Evolutionary conservation across 1,140 invertebrate species (phyloP).

Genomic region (Aphaenogaster ashmeadi): DNA sequence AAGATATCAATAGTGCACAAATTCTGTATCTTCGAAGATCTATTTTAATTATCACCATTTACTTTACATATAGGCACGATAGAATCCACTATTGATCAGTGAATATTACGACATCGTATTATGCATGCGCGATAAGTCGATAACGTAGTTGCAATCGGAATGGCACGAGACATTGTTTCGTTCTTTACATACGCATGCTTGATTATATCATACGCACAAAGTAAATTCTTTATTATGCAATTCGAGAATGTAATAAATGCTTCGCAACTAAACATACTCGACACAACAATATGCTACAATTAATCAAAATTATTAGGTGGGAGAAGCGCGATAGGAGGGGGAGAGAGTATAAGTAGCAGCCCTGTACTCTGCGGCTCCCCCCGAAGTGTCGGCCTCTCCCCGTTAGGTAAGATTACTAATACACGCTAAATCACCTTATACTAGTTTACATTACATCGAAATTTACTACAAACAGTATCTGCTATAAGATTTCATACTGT

Average conservation of each 20-base stretch:
- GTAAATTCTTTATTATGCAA: not conserved
- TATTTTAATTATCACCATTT: constrained; percentile 19
- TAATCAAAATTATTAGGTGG: constrained; percentile 84
- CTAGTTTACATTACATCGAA: constrained; percentile 15
- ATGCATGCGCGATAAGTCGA: constrained; percentile 69
- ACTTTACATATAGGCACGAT: constrained; percentile 58
- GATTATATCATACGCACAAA: constrained; percentile 54
- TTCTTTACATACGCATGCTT: constrained; percentile 40
- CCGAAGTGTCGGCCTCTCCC: constrained; percentile 88
- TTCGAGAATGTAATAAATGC: constrained; percentile 28
- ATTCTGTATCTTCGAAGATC: constrained; percentile 62
- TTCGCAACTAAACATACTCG: constrained; percentile 57
- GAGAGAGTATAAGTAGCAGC: constrained; percentile 87
- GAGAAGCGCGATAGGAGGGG: constrained; percentile 85
- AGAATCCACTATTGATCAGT: constrained; percentile 57
- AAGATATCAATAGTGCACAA: constrained; percentile 54
- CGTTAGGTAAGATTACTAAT: constrained; percentile 86
- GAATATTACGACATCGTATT: constrained; percentile 39
- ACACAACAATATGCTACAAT: constrained; percentile 74
- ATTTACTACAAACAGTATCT: not conserved
- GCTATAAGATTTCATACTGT: not conserved
- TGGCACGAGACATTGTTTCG: constrained; percentile 37
- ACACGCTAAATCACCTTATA: constrained; percentile 64
- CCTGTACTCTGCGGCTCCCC: constrained; percentile 88
- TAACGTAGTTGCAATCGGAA: constrained; percentile 31